Percentiles rank a stretch among this genome's conserved stretches.
Evolutionary conservation across 2,113 vertebrate genomes (phyloP).

Genomic region (Anas platyrhynchos): DNA sequence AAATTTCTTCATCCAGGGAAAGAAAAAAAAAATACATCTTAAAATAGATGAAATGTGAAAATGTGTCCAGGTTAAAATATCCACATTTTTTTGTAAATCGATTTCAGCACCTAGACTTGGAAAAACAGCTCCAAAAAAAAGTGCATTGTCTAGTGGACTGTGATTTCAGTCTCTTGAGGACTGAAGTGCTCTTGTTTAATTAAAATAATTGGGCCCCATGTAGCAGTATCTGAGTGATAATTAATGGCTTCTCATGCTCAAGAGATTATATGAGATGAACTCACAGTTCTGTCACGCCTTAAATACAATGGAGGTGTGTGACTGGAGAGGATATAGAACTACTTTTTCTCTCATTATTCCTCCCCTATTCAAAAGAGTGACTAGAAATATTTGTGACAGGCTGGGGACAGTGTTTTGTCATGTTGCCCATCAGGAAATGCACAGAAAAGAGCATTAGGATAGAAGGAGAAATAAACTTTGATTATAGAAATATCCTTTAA

Average conservation of each 20-base stretch:
- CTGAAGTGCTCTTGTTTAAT: constrained; percentile 50
- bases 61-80: not conserved
- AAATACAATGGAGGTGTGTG: not conserved
- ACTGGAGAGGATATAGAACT: not conserved
- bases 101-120: not conserved
- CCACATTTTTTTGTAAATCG: not conserved
- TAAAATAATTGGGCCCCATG: constrained; percentile 51
- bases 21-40: not conserved
- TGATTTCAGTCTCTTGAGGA: not conserved
- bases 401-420: not conserved
- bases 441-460: not conserved
- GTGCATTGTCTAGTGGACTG: not conserved
- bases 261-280: constrained; percentile 20
- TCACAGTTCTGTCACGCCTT: constrained; percentile 11
- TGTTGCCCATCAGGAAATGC: not conserved
- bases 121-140: not conserved
- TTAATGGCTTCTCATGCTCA: constrained; percentile 36
- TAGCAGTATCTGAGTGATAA: constrained; percentile 28
- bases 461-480: not conserved
- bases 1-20: not conserved
- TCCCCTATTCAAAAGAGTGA: not conserved
- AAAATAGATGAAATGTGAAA: not conserved
- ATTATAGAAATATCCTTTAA: not conserved
- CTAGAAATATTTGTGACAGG: not conserved
- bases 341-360: not conserved